Evolutionary conservation across 2,888 invertebrate species (phyloP).

Genomic region (Eupithecia subumbrata): DNA sequence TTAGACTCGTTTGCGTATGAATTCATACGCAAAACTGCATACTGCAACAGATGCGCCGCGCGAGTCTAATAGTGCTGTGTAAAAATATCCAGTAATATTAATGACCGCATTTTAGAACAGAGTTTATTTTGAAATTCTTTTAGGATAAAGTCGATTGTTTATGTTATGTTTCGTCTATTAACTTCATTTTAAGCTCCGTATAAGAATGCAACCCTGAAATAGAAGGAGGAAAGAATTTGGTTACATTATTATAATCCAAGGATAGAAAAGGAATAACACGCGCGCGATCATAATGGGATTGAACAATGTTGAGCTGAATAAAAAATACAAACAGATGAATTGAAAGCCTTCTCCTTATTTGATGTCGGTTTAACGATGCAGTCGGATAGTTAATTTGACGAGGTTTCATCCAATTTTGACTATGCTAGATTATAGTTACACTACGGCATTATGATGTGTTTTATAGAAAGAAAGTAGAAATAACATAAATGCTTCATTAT

Average conservation of each 20-base stretch:
- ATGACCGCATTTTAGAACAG: neutral
- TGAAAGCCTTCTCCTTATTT: too few species aligned
- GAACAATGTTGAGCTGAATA: neutral
- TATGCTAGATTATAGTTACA: neutral
- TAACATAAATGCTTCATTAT: neutral
- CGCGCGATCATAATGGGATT: neutral
- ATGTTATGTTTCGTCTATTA: neutral
- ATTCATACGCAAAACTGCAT: too few species aligned
- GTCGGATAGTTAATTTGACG: neutral
- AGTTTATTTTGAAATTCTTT: neutral
- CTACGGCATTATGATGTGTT: too few species aligned
- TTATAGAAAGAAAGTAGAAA: too few species aligned
- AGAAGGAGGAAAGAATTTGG: neutral
- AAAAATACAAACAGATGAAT: too few species aligned
- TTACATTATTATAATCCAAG: neutral
- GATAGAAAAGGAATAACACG: neutral
- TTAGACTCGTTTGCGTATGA: too few species aligned
- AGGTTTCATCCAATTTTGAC: neutral
- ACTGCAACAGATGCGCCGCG: too few species aligned
- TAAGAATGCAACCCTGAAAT: neutral
- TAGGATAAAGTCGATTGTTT: neutral
- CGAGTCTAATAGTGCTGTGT: too few species aligned
- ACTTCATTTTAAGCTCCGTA: neutral
- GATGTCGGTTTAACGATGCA: neutral
- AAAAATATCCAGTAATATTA: too few species aligned